Evolutionary conservation across 2,113 vertebrate genomes (phyloP).

Genomic region (Eupsittula cactorum): DNA sequence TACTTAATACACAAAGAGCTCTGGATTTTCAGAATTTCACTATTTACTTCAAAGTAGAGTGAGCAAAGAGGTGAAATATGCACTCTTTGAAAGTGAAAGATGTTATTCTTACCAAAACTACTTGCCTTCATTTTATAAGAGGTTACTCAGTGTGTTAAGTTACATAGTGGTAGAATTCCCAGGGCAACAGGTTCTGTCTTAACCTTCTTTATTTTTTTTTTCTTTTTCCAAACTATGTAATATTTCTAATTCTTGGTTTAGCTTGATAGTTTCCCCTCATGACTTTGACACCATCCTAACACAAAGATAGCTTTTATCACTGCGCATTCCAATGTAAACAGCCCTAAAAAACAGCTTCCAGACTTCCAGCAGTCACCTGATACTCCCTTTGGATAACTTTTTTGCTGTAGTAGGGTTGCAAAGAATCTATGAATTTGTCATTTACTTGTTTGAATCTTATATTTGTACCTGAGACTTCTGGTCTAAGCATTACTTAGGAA

Average conservation of each 20-base stretch:
- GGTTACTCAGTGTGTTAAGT: neutral
- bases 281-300: neutral
- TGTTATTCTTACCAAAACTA: neutral
- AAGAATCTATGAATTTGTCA: neutral
- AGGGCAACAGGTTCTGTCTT: neutral
- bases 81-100: neutral
- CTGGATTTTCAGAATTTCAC: neutral
- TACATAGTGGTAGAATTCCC: neutral
- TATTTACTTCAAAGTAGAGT: neutral
- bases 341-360: neutral
- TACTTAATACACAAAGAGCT: neutral
- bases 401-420: neutral
- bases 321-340: conserved; percentile 2
- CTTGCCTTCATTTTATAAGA: neutral
- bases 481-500: neutral
- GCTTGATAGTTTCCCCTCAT: neutral
- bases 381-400: neutral
- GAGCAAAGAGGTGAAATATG: neutral
- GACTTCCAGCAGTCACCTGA: neutral
- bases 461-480: neutral
- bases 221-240: neutral
- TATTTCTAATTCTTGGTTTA: neutral
- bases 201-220: rapidly evolving
- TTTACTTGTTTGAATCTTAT: neutral
- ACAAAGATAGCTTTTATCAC: conserved; percentile 6